Evolutionary conservation across 2,797 vertebrate species (phyloP).

Genomic region (Eptatretus atami): DNA sequence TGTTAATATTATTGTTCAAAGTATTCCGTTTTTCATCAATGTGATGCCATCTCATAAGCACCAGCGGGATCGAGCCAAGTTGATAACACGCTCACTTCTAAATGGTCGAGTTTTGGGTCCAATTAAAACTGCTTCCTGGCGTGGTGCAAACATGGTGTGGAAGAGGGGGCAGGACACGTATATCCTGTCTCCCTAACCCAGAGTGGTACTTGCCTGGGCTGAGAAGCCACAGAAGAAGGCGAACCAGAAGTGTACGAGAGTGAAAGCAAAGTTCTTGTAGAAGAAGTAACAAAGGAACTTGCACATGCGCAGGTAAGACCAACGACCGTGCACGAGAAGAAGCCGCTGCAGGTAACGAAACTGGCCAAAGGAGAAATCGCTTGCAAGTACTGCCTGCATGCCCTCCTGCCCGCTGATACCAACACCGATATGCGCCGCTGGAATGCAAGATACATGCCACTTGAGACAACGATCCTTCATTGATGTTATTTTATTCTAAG

Average conservation of each 20-base stretch:
- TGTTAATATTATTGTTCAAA: too few relatives aligned
- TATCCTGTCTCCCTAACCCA: background rate
- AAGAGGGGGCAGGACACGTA: too few relatives aligned
- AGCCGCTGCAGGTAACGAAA: slow-evolving; percentile 71
- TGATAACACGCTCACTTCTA: too few relatives aligned
- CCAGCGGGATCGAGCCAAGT: too few relatives aligned
- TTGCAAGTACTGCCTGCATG: slow-evolving; percentile 61
- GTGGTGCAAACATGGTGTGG: too few relatives aligned
- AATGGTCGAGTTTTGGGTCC: too few relatives aligned
- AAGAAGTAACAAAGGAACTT: slow-evolving; percentile 78
- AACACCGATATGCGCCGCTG: slow-evolving; percentile 61
- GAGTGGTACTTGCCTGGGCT: slow-evolving; percentile 35
- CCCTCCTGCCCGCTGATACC: slow-evolving; percentile 73
- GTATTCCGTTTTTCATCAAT: too few relatives aligned
- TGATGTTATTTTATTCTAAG: too few relatives aligned
- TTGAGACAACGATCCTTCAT: too few relatives aligned
- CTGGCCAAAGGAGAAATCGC: slow-evolving; percentile 58
- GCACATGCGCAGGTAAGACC: slow-evolving; percentile 87
- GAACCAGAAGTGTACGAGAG: slow-evolving; percentile 74
- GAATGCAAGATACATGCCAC: slow-evolving; percentile 5
- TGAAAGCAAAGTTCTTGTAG: slow-evolving; percentile 90
- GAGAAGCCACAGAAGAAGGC: slow-evolving; percentile 79
- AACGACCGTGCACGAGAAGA: slow-evolving; percentile 61
- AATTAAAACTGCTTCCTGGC: too few relatives aligned
- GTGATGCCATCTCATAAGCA: too few relatives aligned